Conservation (phyloP, 2,888 invertebrate species). For the Pycnomerus fuliginosus region DNA sequence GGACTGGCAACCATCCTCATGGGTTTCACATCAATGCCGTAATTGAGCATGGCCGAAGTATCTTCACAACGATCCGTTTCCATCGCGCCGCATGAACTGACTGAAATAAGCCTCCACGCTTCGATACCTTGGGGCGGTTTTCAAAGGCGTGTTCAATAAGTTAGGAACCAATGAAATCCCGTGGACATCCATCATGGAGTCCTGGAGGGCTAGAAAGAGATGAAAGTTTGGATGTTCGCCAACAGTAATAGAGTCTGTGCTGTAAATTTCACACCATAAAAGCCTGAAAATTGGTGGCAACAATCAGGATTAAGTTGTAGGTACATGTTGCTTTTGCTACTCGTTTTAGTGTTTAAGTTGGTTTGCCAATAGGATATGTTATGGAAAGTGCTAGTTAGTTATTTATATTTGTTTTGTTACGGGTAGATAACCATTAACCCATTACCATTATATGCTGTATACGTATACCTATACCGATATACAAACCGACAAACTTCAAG, state of each 20-base stretch:
- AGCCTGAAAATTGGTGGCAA: constrained; percentile 45
- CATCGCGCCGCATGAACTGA: constrained; percentile 57
- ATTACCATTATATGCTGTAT: too few relatives aligned
- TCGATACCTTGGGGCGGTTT: constrained; percentile 51
- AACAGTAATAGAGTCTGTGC: constrained; percentile 43
- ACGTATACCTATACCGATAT: too few relatives aligned
- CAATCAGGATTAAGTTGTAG: constrained; percentile 45
- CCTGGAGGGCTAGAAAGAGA: constrained; percentile 34
- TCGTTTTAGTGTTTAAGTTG: constrained; percentile 42
- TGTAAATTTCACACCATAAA: constrained; percentile 42
- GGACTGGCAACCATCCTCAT: constrained; percentile 49
- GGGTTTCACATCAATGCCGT: constrained; percentile 54
- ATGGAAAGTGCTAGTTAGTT: constrained; percentile 8
- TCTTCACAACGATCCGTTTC: constrained; percentile 58
- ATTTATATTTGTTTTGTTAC: not conserved
- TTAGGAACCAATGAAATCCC: constrained; percentile 43
- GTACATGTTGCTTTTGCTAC: constrained; percentile 45
- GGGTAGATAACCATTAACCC: not conserved
- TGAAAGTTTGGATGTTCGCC: constrained; percentile 32
- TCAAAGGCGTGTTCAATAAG: constrained; percentile 33
- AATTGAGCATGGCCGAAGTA: constrained; percentile 55
- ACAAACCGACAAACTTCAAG: too few relatives aligned
- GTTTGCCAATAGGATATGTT: constrained; percentile 27
- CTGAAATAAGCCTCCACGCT: constrained; percentile 48
- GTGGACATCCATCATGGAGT: constrained; percentile 44